phyloP scores from a whole-genome alignment of 2,113 vertebrate species.

The Podarcis raffonei region DNA sequence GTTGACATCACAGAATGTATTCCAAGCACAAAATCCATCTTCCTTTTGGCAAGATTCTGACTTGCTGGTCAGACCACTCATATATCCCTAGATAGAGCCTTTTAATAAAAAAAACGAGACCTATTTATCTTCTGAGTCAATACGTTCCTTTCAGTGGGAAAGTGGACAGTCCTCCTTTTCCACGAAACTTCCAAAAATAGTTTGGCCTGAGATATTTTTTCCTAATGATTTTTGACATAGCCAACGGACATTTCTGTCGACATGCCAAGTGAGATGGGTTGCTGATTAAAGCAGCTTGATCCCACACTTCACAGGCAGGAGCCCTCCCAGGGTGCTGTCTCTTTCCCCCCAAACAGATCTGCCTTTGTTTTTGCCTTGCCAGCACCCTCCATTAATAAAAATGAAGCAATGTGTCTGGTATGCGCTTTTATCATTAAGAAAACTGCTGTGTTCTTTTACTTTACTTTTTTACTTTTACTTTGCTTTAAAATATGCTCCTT shows the following conservation, averaged over 20 bases:
- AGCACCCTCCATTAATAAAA: conserved; percentile 46
- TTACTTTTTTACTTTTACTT: conserved; percentile 45
- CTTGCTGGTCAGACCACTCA: background rate
- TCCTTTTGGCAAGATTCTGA: background rate
- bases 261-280: conserved; percentile 3
- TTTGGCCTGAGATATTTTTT: conserved; percentile 17
- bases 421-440: conserved; percentile 48
- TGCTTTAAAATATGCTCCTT: conserved; percentile 47
- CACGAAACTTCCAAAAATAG: conserved; percentile 40
- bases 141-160: conserved; percentile 38
- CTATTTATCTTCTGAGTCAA: background rate
- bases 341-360: conserved; percentile 10
- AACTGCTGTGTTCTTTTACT: conserved; percentile 38
- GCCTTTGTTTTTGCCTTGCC: conserved; percentile 46
- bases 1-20: background rate
- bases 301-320: conserved; percentile 14
- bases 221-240: background rate
- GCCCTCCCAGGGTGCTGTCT: conserved; percentile 6
- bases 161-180: conserved; percentile 35
- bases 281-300: conserved; percentile 47
- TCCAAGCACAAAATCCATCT: conserved; percentile 1
- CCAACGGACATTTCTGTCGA: conserved; percentile 26
- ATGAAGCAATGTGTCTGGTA: conserved; percentile 61
- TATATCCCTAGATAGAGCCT: background rate
- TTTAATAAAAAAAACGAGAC: conserved; percentile 14